A percentile compares a stretch with the other conserved stretches of the same genome.
phyloP scores from a whole-genome alignment of 2,113 vertebrate species.

The Oxygymnocypris stewartii region DNA sequence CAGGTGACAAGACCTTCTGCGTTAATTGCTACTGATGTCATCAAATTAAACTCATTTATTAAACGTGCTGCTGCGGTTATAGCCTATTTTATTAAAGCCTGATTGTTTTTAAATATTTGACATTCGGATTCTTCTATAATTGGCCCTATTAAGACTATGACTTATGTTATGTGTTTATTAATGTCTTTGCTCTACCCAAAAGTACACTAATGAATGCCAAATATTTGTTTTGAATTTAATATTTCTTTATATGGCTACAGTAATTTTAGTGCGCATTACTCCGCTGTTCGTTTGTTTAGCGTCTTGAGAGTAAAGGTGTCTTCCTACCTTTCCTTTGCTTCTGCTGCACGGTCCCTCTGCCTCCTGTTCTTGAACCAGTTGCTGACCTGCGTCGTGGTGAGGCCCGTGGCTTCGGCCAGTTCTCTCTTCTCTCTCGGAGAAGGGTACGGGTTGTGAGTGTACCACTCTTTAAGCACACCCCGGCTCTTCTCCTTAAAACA shows the following conservation, averaged over 20 bases:
- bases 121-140: not conserved
- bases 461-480: conserved; percentile 90
- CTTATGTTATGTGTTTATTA: not conserved
- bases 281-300: not conserved
- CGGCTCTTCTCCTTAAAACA: conserved; percentile 92
- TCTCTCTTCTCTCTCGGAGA: conserved; percentile 91
- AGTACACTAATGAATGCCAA: not conserved
- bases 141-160: no score
- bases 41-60: not conserved
- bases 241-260: not conserved
- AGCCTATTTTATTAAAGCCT: not conserved
- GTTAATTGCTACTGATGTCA: not conserved
- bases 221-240: no score
- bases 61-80: not conserved
- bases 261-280: not conserved
- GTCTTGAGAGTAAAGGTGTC: not conserved
- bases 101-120: not conserved
- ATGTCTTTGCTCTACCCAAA: not conserved
- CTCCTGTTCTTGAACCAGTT: conserved; percentile 95
- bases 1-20: no score
- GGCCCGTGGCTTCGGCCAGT: conserved; percentile 89
- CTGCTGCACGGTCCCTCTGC: conserved; percentile 88
- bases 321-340: conserved; percentile 87
- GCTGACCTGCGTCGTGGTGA: conserved; percentile 94
- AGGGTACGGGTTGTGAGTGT: conserved; percentile 91